Evolutionary conservation across 2,888 invertebrate species (phyloP).

Genomic region (Amphipyra tragopoginis): DNA sequence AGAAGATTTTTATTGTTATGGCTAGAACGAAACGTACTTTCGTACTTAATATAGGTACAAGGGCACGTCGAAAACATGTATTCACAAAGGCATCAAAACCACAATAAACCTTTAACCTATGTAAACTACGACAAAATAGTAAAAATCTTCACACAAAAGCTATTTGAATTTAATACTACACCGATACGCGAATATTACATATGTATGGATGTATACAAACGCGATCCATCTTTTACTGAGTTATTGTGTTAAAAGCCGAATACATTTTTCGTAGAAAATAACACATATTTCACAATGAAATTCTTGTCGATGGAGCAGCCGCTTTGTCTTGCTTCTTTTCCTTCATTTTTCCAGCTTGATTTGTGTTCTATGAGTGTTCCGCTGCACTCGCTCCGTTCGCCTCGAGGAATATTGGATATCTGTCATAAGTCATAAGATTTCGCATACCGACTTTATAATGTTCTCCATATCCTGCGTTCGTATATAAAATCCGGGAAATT

Average conservation of each 20-base stretch:
- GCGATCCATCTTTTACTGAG: slow-evolving; percentile 61
- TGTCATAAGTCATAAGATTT: slow-evolving; percentile 83
- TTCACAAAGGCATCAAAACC: slow-evolving; percentile 20
- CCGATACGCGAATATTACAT: slow-evolving; percentile 31
- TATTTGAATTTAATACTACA: slow-evolving; percentile 37
- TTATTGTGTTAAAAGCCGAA: slow-evolving; percentile 77
- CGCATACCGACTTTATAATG: slow-evolving; percentile 77
- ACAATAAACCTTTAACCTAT: slow-evolving; percentile 15
- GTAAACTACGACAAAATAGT: neutral
- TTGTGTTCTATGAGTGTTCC: slow-evolving; percentile 83
- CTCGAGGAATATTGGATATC: slow-evolving; percentile 83
- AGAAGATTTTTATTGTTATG: no score
- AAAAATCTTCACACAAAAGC: slow-evolving; percentile 21
- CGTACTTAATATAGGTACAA: no score
- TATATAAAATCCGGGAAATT: slow-evolving; percentile 61
- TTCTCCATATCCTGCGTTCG: slow-evolving; percentile 67
- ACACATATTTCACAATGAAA: slow-evolving; percentile 83
- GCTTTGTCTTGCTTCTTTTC: slow-evolving; percentile 80
- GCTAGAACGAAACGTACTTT: no score
- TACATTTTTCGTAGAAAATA: slow-evolving; percentile 82
- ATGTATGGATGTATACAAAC: slow-evolving; percentile 46
- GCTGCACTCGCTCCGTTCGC: slow-evolving; percentile 74
- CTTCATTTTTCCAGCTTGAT: slow-evolving; percentile 78
- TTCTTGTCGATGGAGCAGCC: slow-evolving; percentile 81
- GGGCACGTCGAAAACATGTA: neutral